A percentile compares a stretch with the other conserved stretches of the same genome.
Evolutionary conservation across 1,140 invertebrate species (phyloP).

Genomic region (Orius insidiosus): DNA sequence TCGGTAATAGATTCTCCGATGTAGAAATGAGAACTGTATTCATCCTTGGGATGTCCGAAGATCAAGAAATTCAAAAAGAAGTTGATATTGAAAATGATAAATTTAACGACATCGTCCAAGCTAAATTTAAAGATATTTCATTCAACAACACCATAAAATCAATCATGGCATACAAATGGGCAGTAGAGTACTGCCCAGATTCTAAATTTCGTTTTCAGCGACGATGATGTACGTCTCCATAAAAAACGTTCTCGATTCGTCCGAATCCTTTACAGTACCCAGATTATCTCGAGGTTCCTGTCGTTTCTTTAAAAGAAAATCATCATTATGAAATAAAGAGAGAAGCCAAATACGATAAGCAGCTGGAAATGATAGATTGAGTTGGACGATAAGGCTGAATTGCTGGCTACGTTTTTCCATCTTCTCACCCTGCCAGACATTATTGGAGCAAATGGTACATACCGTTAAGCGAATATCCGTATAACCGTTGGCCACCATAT

Average conservation of each 20-base stretch:
- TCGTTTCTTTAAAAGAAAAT: constrained; percentile 19
- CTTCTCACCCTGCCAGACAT: constrained; percentile 50
- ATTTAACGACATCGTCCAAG: constrained; percentile 62
- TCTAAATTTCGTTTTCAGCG: constrained; percentile 70
- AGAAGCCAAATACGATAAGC: neutral
- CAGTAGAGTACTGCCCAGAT: constrained; percentile 46
- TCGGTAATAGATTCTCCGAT: constrained; percentile 51
- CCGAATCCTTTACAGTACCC: constrained; percentile 51
- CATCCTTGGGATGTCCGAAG: constrained; percentile 41
- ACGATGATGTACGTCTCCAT: constrained; percentile 87
- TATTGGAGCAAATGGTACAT: constrained; percentile 77
- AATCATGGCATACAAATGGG: constrained; percentile 75
- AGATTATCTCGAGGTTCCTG: constrained; percentile 34
- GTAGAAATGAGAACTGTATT: constrained; percentile 64
- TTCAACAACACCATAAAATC: constrained; percentile 92
- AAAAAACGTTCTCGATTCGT: constrained; percentile 68
- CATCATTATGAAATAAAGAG: neutral
- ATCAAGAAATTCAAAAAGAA: constrained; percentile 29
- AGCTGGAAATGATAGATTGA: constrained; percentile 36
- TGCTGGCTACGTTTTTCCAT: constrained; percentile 62
- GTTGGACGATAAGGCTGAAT: constrained; percentile 37
- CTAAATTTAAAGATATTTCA: constrained; percentile 65
- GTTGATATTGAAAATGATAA: constrained; percentile 45
- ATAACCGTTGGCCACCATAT: constrained; percentile 73
- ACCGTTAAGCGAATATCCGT: constrained; percentile 69